Evolutionary conservation across 1,140 invertebrate species (phyloP).

Genomic region (Ooceraea biroi): DNA sequence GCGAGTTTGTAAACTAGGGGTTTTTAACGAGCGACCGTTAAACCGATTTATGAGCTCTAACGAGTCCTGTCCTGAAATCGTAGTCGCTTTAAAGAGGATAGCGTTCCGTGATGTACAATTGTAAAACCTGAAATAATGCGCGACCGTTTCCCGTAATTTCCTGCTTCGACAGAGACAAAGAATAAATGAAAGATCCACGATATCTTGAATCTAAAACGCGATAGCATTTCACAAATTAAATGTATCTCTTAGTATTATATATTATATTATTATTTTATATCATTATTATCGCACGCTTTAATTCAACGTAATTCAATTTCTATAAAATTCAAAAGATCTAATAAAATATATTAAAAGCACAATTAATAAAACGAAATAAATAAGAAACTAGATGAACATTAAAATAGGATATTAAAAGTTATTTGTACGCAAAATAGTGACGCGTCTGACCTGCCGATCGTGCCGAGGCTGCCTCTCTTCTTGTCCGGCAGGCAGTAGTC

Average conservation of each 20-base stretch:
- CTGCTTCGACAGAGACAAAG: background rate
- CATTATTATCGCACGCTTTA: too few relatives aligned
- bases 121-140: background rate
- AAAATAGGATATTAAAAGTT: background rate
- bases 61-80: background rate
- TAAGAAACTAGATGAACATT: background rate
- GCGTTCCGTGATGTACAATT: background rate
- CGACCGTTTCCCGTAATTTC: background rate
- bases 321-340: too few relatives aligned
- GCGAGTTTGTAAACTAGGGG: background rate
- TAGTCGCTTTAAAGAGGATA: conserved; percentile 5
- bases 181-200: background rate
- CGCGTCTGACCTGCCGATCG: conserved; percentile 87
- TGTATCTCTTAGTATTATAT: too few relatives aligned
- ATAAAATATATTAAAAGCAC: too few relatives aligned
- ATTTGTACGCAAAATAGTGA: background rate
- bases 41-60: conserved; percentile 23
- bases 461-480: conserved; percentile 88
- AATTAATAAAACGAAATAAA: too few relatives aligned
- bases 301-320: too few relatives aligned
- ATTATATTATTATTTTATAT: too few relatives aligned
- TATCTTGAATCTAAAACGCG: background rate
- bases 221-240: too few relatives aligned
- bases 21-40: conserved; percentile 25
- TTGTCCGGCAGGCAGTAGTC: conserved; percentile 89